phyloP scores from a whole-genome alignment of 2,113 vertebrate species.

The Meles meles region DNA sequence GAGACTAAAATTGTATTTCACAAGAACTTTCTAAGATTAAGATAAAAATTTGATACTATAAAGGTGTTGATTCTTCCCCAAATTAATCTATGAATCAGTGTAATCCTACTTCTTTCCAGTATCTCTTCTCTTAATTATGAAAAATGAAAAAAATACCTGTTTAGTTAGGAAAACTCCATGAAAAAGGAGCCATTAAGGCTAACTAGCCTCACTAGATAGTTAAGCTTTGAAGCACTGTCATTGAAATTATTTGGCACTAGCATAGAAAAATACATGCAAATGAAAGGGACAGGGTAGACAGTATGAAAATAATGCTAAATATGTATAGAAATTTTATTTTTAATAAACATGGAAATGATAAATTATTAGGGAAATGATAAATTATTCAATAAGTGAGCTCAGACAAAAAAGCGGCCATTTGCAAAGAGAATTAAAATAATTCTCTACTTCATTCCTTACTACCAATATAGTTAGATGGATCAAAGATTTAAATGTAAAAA shows the following conservation, averaged over 20 bases:
- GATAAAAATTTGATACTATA: neutral
- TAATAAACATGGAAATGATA: neutral
- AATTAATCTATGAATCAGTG: neutral
- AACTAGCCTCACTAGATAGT: neutral
- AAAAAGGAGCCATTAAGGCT: neutral
- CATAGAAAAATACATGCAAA: neutral
- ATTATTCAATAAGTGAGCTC: neutral
- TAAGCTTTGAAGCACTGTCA: neutral
- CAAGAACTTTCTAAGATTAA: neutral
- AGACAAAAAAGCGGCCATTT: neutral
- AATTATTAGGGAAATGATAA: neutral
- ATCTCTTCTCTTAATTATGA: neutral
- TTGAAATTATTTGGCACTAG: neutral
- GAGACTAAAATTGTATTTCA: neutral
- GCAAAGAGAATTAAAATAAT: constrained; percentile 10
- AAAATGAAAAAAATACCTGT: neutral
- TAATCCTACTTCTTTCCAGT: neutral
- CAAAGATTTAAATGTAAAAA: neutral
- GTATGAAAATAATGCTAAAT: neutral
- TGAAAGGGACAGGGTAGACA: neutral
- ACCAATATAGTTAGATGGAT: neutral
- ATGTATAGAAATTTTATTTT: neutral
- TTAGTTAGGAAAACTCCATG: neutral
- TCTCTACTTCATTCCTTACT: neutral
- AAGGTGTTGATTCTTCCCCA: neutral